Evolutionary conservation across 2,113 vertebrate genomes (phyloP).

Genomic region (Riparia riparia): DNA sequence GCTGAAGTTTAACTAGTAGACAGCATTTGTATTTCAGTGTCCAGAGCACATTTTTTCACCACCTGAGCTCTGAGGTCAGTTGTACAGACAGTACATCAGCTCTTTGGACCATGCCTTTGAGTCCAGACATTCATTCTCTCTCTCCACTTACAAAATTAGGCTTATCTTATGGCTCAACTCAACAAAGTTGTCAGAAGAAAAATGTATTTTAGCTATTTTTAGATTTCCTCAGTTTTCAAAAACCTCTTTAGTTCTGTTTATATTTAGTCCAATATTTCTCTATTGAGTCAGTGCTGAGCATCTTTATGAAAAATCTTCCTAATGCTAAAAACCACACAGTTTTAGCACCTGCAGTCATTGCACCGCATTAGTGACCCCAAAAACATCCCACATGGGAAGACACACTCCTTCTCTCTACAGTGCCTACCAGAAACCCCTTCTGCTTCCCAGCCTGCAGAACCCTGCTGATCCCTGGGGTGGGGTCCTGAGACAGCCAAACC

Average conservation of each 20-base stretch:
- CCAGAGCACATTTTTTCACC: neutral
- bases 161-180: neutral
- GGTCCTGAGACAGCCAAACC: neutral
- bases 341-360: neutral
- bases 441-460: neutral
- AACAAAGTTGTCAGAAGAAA: neutral
- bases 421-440: neutral
- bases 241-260: neutral
- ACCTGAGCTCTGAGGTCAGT: neutral
- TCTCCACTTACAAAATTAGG: neutral
- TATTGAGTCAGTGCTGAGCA: neutral
- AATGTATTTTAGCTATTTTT: neutral
- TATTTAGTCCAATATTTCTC: neutral
- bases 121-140: neutral
- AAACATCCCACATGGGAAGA: fast-evolving
- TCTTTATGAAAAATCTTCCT: neutral
- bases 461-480: neutral
- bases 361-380: neutral
- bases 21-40: neutral
- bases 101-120: neutral
- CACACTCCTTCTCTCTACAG: neutral
- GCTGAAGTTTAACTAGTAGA: neutral
- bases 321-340: neutral
- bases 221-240: neutral
- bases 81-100: neutral